phyloP scores from a whole-genome alignment of 2,797 vertebrate genomes.

The Schizopygopsis pylzovi region DNA sequence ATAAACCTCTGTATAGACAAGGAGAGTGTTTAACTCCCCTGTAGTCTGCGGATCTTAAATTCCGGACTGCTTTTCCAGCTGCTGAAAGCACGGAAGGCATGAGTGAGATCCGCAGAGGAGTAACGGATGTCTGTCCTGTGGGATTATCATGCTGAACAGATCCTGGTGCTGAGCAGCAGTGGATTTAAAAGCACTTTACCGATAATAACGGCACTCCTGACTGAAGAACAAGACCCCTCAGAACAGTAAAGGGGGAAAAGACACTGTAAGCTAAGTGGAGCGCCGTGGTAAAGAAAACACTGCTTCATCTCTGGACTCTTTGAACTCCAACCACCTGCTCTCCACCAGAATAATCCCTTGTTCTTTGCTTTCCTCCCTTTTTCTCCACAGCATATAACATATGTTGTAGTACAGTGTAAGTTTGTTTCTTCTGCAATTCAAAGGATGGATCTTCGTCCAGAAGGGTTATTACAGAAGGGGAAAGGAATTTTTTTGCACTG shows the following conservation, averaged over 20 bases:
- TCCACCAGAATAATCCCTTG: conserved; percentile 47
- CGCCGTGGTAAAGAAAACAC: conserved; percentile 67
- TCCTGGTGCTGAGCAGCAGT: conserved; percentile 74
- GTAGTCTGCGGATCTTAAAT: conserved; percentile 61
- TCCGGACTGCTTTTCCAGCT: conserved; percentile 82
- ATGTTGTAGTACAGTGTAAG: conserved; percentile 39
- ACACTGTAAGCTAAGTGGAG: conserved; percentile 34
- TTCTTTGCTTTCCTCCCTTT: conserved; percentile 30
- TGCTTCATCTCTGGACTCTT: conserved; percentile 70
- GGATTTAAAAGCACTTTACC: conserved; percentile 83
- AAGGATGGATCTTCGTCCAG: conserved; percentile 25
- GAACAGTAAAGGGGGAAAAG: conserved; percentile 13
- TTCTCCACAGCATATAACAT: conserved; percentile 18
- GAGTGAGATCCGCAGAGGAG: conserved; percentile 74
- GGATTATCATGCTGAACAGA: conserved; percentile 81
- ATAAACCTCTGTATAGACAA: conserved; percentile 48
- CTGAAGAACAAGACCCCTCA: conserved; percentile 33
- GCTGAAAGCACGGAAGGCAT: conserved; percentile 77
- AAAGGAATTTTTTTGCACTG: conserved; percentile 36
- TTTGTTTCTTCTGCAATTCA: conserved; percentile 46
- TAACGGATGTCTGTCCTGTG: conserved; percentile 76
- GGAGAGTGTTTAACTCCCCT: conserved; percentile 48
- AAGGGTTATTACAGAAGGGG: conserved; percentile 24
- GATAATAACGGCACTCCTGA: conserved; percentile 79
- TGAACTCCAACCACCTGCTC: conserved; percentile 77